Base-by-base conservation (phyloP, 2,113 vertebrate genomes). In the Vicugna pacos region DNA sequence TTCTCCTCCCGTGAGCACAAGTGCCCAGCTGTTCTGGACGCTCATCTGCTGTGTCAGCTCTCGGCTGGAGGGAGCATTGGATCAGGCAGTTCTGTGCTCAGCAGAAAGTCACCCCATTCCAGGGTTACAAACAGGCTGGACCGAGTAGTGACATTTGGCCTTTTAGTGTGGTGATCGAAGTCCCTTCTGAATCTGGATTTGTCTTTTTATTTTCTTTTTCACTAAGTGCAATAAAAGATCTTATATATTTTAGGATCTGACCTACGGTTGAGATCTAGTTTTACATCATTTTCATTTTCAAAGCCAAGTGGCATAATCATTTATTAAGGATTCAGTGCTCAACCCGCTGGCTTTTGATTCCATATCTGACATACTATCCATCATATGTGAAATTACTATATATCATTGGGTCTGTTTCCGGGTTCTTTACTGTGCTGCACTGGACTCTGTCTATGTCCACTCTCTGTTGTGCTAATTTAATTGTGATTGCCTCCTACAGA, bases 151-250 rank as follows among this genome's bases (percentile, higher is more conserved):
- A 14, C 8, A 19, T 58, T 13, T 85, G 32, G 28, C 13, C n/a
- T 28, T 32, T 46, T n/a, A 9, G 35, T 16, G 14, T 0, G 13
- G 7, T 9, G 0, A 84, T 11, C n/a, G 5, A 38, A 0, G 3
- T 56, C 22, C 17, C n/a, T 70, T 22, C 19, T 46, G 84, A 67
- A 70, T 24, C 75, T 46, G 65, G 17, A 91, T 38, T 22, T 87
- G 30, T 6, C 56, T 16, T n/a, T 62, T 54, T 54, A 35, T 52
- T 54, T 54, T 35, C 52, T 65, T 93, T 76, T 32, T 1, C 4
- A 52, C 7, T n/a, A 32, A n/a, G 5, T 58, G 35, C 26, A 62
- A 52, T 28, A 91, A 73, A 62, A 87, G 30, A 13, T 8, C 8
- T 26, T 65, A 65, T 24, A 16, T 10, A 70, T 62, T 94, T 80